phyloP scores from a whole-genome alignment of 2,888 invertebrate genomes.

The Halictus ligatus region DNA sequence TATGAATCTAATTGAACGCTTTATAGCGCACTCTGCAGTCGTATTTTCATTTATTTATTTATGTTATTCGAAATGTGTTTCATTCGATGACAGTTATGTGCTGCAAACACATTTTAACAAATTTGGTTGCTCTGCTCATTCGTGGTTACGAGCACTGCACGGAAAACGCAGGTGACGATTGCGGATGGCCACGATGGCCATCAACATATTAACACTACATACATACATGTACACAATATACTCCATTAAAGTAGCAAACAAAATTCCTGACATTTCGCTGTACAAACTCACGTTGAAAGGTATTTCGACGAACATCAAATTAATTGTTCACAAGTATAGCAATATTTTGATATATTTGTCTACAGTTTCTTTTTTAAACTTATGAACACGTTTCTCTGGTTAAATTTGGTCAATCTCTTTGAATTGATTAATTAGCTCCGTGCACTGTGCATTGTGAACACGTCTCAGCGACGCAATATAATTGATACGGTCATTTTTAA shows the following conservation, averaged over 20 bases:
- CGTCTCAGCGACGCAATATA: too few species aligned
- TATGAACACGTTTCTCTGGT: too few species aligned
- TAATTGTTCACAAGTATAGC: not conserved
- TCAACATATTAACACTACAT: not conserved
- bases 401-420: too few species aligned
- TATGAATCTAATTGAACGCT: not conserved
- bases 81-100: not conserved
- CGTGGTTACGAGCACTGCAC: not conserved
- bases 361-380: not conserved
- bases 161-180: constrained; percentile 1
- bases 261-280: not conserved
- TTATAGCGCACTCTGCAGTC: not conserved
- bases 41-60: not conserved
- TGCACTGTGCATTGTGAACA: too few species aligned
- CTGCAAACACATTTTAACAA: not conserved
- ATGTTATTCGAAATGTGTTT: not conserved
- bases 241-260: not conserved
- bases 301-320: not conserved
- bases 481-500: too few species aligned
- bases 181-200: not conserved
- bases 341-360: not conserved
- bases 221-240: not conserved
- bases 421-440: too few species aligned
- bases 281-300: not conserved
- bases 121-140: not conserved